phyloP scores from a whole-genome alignment of 2,888 invertebrate genomes.

The Mongoloraphidia duomilia region DNA sequence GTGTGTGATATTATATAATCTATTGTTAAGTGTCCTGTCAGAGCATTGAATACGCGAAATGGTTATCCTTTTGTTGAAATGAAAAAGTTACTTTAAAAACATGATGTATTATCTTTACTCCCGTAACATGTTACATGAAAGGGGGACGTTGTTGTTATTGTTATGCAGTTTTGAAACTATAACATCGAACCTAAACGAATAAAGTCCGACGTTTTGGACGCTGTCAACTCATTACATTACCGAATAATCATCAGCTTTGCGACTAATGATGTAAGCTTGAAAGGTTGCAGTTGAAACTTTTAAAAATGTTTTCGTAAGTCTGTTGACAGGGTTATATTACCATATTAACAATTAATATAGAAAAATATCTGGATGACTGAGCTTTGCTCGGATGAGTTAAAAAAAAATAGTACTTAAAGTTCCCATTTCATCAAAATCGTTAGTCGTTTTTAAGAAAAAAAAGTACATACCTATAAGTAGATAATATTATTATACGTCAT shows the following conservation, averaged over 20 bases:
- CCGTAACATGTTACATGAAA: too few species aligned
- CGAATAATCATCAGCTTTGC: background rate
- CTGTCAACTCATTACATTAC: background rate
- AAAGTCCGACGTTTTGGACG: background rate
- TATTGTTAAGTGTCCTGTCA: slow-evolving; percentile 1
- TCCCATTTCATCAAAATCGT: too few species aligned
- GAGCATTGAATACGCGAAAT: background rate
- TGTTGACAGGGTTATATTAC: background rate
- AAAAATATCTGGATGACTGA: background rate
- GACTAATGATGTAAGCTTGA: background rate
- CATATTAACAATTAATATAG: background rate
- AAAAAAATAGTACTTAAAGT: too few species aligned
- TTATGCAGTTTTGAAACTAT: background rate
- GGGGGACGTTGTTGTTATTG: too few species aligned
- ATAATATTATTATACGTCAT: too few species aligned
- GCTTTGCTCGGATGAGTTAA: too few species aligned
- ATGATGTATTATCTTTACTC: background rate
- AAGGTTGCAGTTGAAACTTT: background rate
- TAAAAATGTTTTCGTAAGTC: background rate
- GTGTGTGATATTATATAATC: background rate
- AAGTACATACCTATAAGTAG: too few species aligned
- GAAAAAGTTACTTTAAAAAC: slow-evolving; percentile 4
- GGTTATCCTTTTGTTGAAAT: background rate
- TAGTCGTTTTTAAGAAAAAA: too few species aligned
- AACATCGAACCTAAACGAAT: background rate